A percentile compares a stretch with the other conserved stretches of the same genome.
Evolutionary conservation across 2,113 vertebrate genomes (phyloP).

Genomic region (Pantherophis guttatus): DNA sequence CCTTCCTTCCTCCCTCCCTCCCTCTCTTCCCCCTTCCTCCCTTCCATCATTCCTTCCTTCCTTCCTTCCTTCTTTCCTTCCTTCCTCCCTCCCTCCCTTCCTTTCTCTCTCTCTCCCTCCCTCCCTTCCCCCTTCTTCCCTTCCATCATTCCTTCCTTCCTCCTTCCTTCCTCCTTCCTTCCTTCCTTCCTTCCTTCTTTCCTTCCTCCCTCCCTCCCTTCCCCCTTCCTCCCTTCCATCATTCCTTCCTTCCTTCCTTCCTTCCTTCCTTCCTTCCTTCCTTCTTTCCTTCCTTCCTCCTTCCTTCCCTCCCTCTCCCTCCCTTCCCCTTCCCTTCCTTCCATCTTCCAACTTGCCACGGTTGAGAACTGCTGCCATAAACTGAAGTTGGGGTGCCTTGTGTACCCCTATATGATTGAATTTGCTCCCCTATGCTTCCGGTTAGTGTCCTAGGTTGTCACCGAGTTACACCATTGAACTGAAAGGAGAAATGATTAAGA

Average conservation of each 20-base stretch:
- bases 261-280: too few species aligned
- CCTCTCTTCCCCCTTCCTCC: fast-evolving
- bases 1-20: fast-evolving
- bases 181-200: too few species aligned
- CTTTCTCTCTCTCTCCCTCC: fast-evolving
- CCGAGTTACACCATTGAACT: background rate
- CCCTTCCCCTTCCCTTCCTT: too few species aligned
- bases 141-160: too few species aligned
- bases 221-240: too few species aligned
- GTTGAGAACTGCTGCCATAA: background rate
- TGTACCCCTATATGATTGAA: background rate
- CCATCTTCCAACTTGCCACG: background rate
- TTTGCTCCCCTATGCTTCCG: background rate
- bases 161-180: too few species aligned
- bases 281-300: too few species aligned
- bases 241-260: too few species aligned
- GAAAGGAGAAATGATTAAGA: background rate
- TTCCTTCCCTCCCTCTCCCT: fast-evolving
- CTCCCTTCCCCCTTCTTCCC: too few species aligned
- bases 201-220: too few species aligned
- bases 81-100: fast-evolving
- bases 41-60: too few species aligned
- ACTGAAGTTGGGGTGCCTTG: background rate
- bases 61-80: too few species aligned
- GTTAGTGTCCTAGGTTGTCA: background rate